phyloP scores from a whole-genome alignment of 2,888 invertebrate species.

The Ptychoptera albimana region DNA sequence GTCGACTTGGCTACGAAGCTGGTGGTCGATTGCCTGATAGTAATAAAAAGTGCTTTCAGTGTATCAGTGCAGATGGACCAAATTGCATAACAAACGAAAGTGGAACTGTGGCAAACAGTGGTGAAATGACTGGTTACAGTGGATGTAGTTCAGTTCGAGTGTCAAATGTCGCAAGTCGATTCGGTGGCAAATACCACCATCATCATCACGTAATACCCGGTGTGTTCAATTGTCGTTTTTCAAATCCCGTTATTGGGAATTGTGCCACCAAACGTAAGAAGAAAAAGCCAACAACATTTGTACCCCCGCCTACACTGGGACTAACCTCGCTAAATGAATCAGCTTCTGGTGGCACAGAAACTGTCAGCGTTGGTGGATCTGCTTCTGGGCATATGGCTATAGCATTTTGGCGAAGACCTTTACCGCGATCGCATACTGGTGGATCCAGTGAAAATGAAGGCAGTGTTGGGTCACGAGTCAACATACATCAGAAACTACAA shows the following conservation, averaged over 20 bases:
- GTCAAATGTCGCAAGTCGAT: conserved; percentile 6
- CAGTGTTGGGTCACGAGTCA: conserved; percentile 58
- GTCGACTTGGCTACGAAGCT: conserved; percentile 52
- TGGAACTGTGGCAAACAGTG: conserved; percentile 5
- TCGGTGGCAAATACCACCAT: conserved; percentile 7
- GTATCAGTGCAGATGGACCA: background rate
- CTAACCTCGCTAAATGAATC: conserved; percentile 10
- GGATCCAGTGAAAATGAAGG: conserved; percentile 61
- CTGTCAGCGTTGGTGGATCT: conserved; percentile 5
- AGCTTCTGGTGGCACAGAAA: conserved; percentile 3
- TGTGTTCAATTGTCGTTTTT: conserved; percentile 79
- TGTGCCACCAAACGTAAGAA: conserved; percentile 54
- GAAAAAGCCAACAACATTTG: conserved; percentile 79
- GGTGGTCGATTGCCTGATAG: conserved; percentile 32
- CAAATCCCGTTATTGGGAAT: conserved; percentile 42
- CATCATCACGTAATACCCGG: conserved; percentile 46
- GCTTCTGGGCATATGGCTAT: conserved; percentile 33
- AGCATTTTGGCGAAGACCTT: conserved; percentile 60
- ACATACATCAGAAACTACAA: conserved; percentile 73
- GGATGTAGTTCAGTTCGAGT: background rate
- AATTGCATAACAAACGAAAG: conserved; percentile 3
- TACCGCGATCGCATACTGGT: conserved; percentile 41
- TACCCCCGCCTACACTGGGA: conserved; percentile 47
- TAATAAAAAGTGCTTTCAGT: conserved; percentile 8
- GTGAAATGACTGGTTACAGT: background rate